phyloP scores from a whole-genome alignment of 2,888 invertebrate genomes.

The Acrocyrtus sp. region DNA sequence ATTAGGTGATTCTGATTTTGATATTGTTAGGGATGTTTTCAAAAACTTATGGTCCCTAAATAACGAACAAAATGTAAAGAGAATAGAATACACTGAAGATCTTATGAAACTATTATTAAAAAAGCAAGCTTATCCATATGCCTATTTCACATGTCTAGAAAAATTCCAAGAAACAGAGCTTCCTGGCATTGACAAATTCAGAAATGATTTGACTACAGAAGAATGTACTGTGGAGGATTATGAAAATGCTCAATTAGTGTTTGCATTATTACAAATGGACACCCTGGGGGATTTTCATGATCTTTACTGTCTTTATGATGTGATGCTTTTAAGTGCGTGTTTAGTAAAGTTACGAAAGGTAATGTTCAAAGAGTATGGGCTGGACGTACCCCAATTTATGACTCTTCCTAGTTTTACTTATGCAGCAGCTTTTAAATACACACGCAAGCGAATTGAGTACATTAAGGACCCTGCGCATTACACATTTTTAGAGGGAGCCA shows the following conservation, averaged over 20 bases:
- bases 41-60: background rate
- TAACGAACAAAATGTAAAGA: background rate
- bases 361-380: background rate
- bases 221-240: background rate
- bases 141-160: background rate
- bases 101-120: background rate
- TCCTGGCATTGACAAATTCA: background rate
- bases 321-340: background rate
- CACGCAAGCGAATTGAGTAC: background rate
- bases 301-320: background rate
- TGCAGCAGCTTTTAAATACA: background rate
- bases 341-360: background rate
- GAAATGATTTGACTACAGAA: background rate
- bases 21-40: background rate
- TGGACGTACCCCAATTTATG: background rate
- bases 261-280: background rate
- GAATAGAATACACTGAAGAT: background rate
- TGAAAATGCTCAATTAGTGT: background rate
- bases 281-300: background rate
- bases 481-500: background rate
- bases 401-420: background rate
- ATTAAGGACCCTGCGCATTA: background rate
- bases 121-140: background rate
- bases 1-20: constrained; percentile 19
- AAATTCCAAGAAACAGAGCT: background rate